Evolutionary conservation across 2,888 invertebrate genomes (phyloP), one percentile per base, ranked within the genome.

Genomic region (Lochmaea crataegi): DNA sequence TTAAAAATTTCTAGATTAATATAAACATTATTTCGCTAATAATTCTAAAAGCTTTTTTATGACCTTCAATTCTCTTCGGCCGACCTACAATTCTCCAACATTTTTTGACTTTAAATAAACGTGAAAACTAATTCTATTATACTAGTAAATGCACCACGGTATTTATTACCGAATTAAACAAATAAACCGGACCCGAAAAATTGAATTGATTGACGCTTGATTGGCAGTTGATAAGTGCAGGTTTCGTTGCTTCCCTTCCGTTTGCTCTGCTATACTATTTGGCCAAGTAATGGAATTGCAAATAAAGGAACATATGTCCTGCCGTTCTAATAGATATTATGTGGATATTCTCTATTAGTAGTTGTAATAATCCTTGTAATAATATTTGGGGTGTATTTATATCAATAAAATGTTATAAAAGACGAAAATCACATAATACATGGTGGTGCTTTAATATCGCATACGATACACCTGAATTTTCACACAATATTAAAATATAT

Each of bases 211-310:
- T 85, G 85, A 85, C 85, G 81, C 76, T 78, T 82, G 82, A 82
- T 82, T 81, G 82, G 81, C 82, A 79, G 72, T 56, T 51, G 79
- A 77, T 77, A 80, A 82, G 81, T 81, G 77, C 80, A 79, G 77
- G 79, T 80, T 78, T 78, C 80, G 79, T 77, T 80, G 78, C 80
- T 53, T 82, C 83, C 83, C 83, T 67, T 53, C 14, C 32, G 45
- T 65, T 22, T 65, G 7, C 16, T 18, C 41, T 58, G 26, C 26
- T 32, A 2, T 26, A 58, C 32, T 68, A 72, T 85, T 85, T 84
- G 83, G 82, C 81, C 82, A 82, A 82, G 83, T 85, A 85, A 85
- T 85, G 83, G 84, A 79, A 83, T 81, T 77, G 83, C 83, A 85
- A 85, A 85, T 84, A 85, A 79, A 79, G 79, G 80, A 80, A 78